Percentiles rank a stretch among this genome's conserved stretches.
Conservation (phyloP, 2,888 invertebrate species). For the Neoaliturus tenellus region DNA sequence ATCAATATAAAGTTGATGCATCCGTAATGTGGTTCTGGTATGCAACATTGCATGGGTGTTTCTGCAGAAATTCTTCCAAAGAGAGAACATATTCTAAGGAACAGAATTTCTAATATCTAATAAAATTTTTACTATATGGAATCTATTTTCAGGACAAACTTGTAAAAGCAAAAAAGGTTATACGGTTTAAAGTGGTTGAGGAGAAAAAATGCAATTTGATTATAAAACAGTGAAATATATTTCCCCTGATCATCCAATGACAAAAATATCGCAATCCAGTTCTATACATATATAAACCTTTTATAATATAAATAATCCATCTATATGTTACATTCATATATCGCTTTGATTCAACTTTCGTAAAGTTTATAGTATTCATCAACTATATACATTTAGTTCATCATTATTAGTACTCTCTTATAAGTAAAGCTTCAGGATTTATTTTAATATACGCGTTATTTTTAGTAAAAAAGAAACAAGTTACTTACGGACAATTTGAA, state of each 20-base stretch:
- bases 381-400: slow-evolving; percentile 5
- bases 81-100: too few species aligned
- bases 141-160: too few species aligned
- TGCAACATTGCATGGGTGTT: too few species aligned
- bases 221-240: slow-evolving; percentile 30
- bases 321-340: background rate
- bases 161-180: too few species aligned
- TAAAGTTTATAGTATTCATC: background rate
- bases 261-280: slow-evolving; percentile 20
- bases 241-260: slow-evolving; percentile 10
- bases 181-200: too few species aligned
- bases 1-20: too few species aligned
- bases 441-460: background rate
- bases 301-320: background rate
- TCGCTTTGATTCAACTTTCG: background rate
- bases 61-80: too few species aligned
- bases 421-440: background rate
- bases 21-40: too few species aligned
- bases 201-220: background rate
- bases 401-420: background rate
- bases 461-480: background rate
- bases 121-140: too few species aligned
- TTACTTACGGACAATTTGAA: background rate
- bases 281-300: background rate
- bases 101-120: too few species aligned